Base-by-base conservation (phyloP, 1,140 invertebrate species). In the Patella vulgata region DNA sequence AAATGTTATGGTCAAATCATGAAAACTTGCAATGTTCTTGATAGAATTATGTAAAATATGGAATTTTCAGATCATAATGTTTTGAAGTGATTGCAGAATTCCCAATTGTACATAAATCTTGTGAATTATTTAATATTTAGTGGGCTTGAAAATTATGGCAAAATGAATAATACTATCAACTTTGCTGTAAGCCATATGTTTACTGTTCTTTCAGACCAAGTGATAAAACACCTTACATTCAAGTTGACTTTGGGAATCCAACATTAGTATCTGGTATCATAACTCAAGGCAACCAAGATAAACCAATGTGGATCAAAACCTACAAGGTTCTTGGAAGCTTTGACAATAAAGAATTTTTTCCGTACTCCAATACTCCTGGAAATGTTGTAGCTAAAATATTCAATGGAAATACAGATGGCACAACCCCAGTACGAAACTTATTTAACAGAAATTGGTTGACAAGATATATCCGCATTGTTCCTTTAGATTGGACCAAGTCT, bases 261-360 rank as follows among this genome's bases (percentile, higher is more conserved):
- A 67, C 50, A 21, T 23, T 64, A 30, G 33, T 71, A 23, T 71
- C 68, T 61, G 68, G 68, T 23, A 39, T 71, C 8, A 46, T 71
- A 17, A 69, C 68, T 5, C 70, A 75, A 47, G 75, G 73, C 12
- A 44, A 52, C 48, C 54, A 31, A 8, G 31, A 65, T 12, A 56
- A 53, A 17, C 59, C 72, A 11, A 72, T 74, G n/a, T 84, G 77
- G 75, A 74, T 85, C 1, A 76, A 65, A 42, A 36, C 44, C 2
- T 85, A 81, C 55, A 72, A 70, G 11, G 71, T 85, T 1, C 66
- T 66, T 19, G 72, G 72, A 48, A 83, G 80, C n/a, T 43, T 73
- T 12, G 81, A 84, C 62, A 78, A 78, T 19, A 53, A 64, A 2
- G 61, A 40, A 28, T 77, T 73, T 36, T 54, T 31, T 25, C 68